These are phyloP conservation scores for Engystomops pustulosus DNA, from an alignment of 2,113 vertebrate species.

Conservation along the genomic window DNA sequence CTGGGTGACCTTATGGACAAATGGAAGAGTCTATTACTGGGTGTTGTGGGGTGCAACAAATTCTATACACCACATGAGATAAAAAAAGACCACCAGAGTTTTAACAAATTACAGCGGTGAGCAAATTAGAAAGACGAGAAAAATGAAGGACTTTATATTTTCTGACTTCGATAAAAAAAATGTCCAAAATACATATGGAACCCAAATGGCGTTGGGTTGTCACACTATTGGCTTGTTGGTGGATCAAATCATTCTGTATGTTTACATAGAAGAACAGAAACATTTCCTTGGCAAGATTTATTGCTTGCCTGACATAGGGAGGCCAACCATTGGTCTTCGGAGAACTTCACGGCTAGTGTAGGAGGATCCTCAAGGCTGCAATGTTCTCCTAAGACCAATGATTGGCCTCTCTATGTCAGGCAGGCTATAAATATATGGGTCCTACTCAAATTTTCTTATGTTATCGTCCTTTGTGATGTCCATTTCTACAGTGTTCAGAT, in stretches of 20 bases:
- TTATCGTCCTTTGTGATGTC: no score
- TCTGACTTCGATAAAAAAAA: not conserved
- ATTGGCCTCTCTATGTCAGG: no score
- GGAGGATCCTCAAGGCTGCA: no score
- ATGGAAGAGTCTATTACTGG: conserved; percentile 26
- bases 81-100: conserved; percentile 43
- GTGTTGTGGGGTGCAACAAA: not conserved
- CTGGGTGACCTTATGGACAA: conserved; percentile 82
- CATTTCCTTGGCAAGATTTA: not conserved
- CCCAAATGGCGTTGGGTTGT: not conserved
- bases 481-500: no score
- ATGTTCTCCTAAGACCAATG: not conserved
- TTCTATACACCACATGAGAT: not conserved
- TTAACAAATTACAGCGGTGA: conserved; percentile 4
- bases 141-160: not conserved
- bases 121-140: not conserved
- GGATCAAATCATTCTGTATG: no score
- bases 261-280: not conserved
- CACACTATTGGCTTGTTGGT: not conserved
- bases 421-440: no score
- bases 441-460: not conserved
- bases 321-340: no score
- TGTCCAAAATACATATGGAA: not conserved
- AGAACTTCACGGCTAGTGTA: no score
- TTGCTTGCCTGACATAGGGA: no score